Evolutionary conservation across 2,113 vertebrate genomes (phyloP), one percentile per base, ranked within the genome.

Genomic region (Ondatra zibethicus): DNA sequence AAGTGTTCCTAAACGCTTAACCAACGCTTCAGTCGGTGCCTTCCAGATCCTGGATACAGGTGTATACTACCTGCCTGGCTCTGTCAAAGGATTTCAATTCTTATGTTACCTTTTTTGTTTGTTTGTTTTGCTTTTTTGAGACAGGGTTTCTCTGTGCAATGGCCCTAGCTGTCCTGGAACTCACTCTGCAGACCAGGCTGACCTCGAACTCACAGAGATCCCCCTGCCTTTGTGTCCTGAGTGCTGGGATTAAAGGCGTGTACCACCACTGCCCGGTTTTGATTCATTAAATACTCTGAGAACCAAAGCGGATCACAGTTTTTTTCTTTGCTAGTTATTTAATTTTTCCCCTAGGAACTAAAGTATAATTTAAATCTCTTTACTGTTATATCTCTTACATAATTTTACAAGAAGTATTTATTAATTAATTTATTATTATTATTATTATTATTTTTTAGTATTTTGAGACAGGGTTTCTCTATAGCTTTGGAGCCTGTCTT

Each of bases 341-440:
- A 23, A 27, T 77, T 68, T 84, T 92, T 91, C 93, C 70, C 78
- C 91, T 90, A 92, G 33, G 31, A 90, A 97, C 61, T 89, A 81
- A 81, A 29, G 45, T 86, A 16, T 45, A 55, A 88, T 92, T 97
- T 95, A 89, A 96, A 73, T 31, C 13, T 27, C 14, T n/a, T 88
- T 92, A 58, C 19, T 58, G 55, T 92, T 80, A 0, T 82, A 81
- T 95, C 68, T 94, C 65, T 42, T 84, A 82, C 21, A 21, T 81
- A 92, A 58, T 58, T 55, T 58, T 19, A 58, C 17, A 58, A 58
- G 19, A 58, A 58, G 55, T 58, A 58, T 58, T 17, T 17, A 58
- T 58, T 10, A 50, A 50, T 50, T 58, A 58, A 58, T 58, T 50
- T 50, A 11, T 50, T 50, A 50, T 50, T 58, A 58, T 58, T 58